Conservation (phyloP, 2,888 invertebrate species). For the Drosophila rellima region DNA sequence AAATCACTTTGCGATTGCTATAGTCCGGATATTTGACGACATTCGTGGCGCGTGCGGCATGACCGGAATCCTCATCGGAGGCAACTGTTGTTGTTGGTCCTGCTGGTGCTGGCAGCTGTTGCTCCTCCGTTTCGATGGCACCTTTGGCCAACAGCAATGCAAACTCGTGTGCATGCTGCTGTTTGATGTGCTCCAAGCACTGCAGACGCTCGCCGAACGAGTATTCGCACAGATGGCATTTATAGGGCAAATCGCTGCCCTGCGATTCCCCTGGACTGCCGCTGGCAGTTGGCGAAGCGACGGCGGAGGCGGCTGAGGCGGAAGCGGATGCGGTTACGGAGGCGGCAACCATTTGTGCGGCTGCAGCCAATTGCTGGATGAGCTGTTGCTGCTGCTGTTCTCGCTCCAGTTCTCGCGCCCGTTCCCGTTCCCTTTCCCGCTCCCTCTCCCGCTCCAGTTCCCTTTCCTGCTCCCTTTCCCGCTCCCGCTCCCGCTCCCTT, state of each 20-base stretch:
- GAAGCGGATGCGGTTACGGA: too few species aligned
- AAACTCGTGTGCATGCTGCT: constrained; percentile 92
- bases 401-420: constrained; percentile 75
- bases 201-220: constrained; percentile 93
- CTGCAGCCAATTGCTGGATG: constrained; percentile 84
- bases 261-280: constrained; percentile 13
- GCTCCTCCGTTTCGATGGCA: constrained; percentile 87
- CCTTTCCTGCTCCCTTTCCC: constrained; percentile 71
- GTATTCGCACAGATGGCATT: constrained; percentile 96
- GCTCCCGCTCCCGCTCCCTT: constrained; percentile 53
- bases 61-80: constrained; percentile 84
- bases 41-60: constrained; percentile 83
- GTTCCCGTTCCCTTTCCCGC: constrained; percentile 41
- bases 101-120: constrained; percentile 9
- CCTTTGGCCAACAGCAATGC: constrained; percentile 93
- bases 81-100: background rate
- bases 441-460: constrained; percentile 6
- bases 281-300: too few species aligned
- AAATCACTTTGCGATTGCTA: constrained; percentile 94
- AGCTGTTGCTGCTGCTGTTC: constrained; percentile 45
- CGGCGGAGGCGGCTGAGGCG: constrained; percentile 26
- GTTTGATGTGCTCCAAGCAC: constrained; percentile 93
- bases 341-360: constrained; percentile 86
- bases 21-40: constrained; percentile 93
- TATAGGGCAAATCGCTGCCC: constrained; percentile 90